phyloP scores from a whole-genome alignment of 2,797 vertebrate genomes.

The Karalla daura region DNA sequence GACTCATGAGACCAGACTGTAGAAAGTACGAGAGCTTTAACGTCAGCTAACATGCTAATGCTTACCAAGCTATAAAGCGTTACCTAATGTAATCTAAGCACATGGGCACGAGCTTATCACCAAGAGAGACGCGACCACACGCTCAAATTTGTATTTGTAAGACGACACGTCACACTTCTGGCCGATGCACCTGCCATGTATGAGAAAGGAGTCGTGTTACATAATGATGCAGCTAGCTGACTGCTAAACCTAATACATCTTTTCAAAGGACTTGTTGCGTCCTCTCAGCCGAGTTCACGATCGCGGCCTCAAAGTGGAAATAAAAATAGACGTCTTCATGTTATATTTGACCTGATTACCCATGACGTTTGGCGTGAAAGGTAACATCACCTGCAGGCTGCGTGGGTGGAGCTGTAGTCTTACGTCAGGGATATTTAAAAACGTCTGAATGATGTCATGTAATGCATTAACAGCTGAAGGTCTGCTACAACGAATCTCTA shows the following conservation, averaged over 20 bases:
- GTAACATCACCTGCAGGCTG: neutral
- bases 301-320: neutral
- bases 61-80: constrained; percentile 36
- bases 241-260: neutral
- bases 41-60: constrained; percentile 51
- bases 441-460: neutral
- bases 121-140: neutral
- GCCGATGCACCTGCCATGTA: neutral
- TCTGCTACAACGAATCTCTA: too few species aligned
- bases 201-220: neutral
- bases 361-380: neutral
- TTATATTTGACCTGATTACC: neutral
- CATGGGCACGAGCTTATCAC: neutral
- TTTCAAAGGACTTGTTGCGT: neutral
- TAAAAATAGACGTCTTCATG: too few species aligned
- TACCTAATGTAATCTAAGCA: neutral
- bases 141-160: neutral
- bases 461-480: too few species aligned
- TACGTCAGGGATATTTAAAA: constrained; percentile 2
- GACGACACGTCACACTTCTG: fast-evolving
- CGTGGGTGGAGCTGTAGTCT: neutral
- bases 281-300: neutral
- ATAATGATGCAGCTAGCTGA: neutral
- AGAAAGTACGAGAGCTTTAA: constrained; percentile 28
- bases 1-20: neutral